Conservation (phyloP, 2,113 vertebrate genomes). For the Zonotrichia leucophrys region DNA sequence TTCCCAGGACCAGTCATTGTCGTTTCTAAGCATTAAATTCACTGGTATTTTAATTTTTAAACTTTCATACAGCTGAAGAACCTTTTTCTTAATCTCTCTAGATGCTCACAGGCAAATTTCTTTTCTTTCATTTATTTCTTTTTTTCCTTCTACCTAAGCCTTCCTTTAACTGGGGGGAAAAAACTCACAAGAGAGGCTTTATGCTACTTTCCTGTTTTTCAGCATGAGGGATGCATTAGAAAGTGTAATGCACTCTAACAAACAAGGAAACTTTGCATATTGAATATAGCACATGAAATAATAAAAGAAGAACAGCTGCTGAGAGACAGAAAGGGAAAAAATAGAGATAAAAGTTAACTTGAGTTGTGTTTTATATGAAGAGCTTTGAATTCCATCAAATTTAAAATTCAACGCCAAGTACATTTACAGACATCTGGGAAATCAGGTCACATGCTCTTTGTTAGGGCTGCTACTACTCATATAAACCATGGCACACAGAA, state of each 20-base stretch:
- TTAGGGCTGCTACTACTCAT: conserved; percentile 7
- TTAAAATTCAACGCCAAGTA: conserved; percentile 59
- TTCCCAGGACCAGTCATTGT: neutral
- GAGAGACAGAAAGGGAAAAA: conserved; percentile 38
- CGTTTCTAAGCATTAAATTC: conserved; percentile 24
- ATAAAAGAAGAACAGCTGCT: conserved; percentile 66
- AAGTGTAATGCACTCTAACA: conserved; percentile 67
- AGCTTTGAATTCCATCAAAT: conserved; percentile 54
- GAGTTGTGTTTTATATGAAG: conserved; percentile 49
- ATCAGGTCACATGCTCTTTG: conserved; percentile 58
- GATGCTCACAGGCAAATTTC: conserved; percentile 19
- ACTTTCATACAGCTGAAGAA: conserved; percentile 7
- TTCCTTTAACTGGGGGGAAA: neutral
- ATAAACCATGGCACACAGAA: neutral
- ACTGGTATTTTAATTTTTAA: conserved; percentile 39
- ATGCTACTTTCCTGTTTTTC: conserved; percentile 61
- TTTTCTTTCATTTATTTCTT: neutral
- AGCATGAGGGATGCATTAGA: conserved; percentile 64
- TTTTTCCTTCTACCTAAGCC: neutral
- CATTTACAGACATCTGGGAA: conserved; percentile 52
- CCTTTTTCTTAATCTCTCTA: neutral
- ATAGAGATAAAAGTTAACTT: conserved; percentile 58
- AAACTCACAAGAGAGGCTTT: conserved; percentile 40
- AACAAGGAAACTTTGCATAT: conserved; percentile 61
- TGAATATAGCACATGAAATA: conserved; percentile 64